These are phyloP conservation scores for Perca schrenkii DNA, from an alignment of 2,113 vertebrate genomes.

Conservation along the genomic window DNA sequence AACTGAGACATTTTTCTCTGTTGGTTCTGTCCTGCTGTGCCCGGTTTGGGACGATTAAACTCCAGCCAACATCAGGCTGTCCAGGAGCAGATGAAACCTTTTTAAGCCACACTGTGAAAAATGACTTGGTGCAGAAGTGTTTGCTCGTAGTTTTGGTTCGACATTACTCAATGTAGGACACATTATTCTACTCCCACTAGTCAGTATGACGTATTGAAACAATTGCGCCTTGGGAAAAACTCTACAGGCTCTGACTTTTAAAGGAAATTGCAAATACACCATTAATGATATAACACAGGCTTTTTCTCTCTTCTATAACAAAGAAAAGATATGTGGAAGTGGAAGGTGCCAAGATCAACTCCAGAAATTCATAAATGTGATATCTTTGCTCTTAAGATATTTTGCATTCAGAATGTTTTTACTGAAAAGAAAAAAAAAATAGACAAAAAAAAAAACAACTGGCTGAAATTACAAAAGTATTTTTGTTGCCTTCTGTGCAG, in stretches of 20 bases:
- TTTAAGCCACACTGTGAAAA: conserved; percentile 72
- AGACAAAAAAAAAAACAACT: background rate
- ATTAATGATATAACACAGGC: conserved; percentile 45
- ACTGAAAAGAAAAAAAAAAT: background rate
- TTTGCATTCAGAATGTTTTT: conserved; percentile 13
- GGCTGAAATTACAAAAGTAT: conserved; percentile 18
- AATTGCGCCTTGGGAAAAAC: conserved; percentile 35
- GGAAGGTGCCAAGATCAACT: conserved; percentile 32
- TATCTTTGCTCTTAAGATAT: conserved; percentile 19
- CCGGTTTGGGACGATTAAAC: conserved; percentile 75
- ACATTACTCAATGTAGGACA: conserved; percentile 68
- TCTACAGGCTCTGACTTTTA: conserved; percentile 35
- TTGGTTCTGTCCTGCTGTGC: conserved; percentile 65
- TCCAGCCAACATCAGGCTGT: conserved; percentile 73
- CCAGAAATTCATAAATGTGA: conserved; percentile 22
- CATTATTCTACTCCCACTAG: conserved; percentile 43
- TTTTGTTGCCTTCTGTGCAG: conserved; percentile 23
- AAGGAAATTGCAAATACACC: conserved; percentile 53
- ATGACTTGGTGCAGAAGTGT: conserved; percentile 60
- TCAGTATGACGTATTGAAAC: conserved; percentile 60
- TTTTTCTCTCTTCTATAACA: conserved; percentile 17
- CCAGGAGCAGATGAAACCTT: conserved; percentile 72
- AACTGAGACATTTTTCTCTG: conserved; percentile 83
- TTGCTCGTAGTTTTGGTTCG: conserved; percentile 69
- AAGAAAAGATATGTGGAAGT: conserved; percentile 17